Percentiles rank a stretch among this genome's conserved stretches.
Conservation (phyloP, 2,888 invertebrate genomes). For the Nomada ruficornis region DNA sequence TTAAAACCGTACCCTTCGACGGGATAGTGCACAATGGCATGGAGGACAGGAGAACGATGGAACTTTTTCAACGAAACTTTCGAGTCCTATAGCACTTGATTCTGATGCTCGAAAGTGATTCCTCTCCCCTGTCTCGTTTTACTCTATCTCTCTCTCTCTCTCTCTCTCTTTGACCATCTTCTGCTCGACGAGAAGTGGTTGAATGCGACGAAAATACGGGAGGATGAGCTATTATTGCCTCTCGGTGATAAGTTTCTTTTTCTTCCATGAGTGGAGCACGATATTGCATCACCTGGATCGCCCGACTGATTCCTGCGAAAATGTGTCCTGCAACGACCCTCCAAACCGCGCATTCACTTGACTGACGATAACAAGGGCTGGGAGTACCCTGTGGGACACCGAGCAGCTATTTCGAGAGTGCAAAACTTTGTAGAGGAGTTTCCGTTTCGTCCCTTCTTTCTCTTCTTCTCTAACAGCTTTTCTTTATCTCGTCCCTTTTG, state of each 20-base stretch:
- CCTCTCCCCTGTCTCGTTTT: too few relatives aligned
- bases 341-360: slow-evolving; percentile 45
- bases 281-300: slow-evolving; percentile 50
- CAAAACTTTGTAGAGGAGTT: slow-evolving; percentile 62
- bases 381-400: slow-evolving; percentile 60
- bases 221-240: slow-evolving; percentile 52
- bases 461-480: background rate
- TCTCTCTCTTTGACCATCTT: background rate
- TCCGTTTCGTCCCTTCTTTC: slow-evolving; percentile 17
- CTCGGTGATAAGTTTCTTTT: slow-evolving; percentile 49
- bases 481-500: slow-evolving; percentile 12
- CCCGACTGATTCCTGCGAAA: slow-evolving; percentile 35
- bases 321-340: slow-evolving; percentile 56
- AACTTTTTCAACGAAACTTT: slow-evolving; percentile 18
- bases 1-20: slow-evolving; percentile 24
- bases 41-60: background rate
- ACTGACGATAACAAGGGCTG: slow-evolving; percentile 58
- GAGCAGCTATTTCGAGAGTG: slow-evolving; percentile 67
- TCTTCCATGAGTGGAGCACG: slow-evolving; percentile 6
- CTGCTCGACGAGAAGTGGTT: background rate
- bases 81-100: slow-evolving; percentile 1
- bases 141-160: too few relatives aligned
- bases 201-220: slow-evolving; percentile 28
- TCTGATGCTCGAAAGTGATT: slow-evolving; percentile 15
- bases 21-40: background rate